Evolutionary conservation across 2,797 vertebrate species (phyloP), one percentile per base, ranked within the genome.

Genomic region (Vespertilio murinus): DNA sequence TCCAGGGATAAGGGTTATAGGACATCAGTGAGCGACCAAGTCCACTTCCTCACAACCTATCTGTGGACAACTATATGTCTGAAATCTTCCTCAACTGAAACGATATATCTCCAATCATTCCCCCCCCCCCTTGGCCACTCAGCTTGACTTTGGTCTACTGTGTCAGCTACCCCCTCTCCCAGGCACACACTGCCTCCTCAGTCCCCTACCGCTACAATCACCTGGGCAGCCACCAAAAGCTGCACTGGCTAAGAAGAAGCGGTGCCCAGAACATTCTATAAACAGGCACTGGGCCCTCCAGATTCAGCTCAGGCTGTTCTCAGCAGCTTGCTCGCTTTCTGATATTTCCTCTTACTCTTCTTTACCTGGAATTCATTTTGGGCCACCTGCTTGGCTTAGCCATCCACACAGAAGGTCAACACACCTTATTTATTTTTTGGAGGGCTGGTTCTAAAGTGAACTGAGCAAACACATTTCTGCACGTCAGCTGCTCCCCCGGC

Each of bases 401-500:
- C 35, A 75, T 70, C 65, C 40, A 92, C 38, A 64, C 11, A 64
- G 78, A 90, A 86, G 56, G 89, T 93, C 79, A 95, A 91, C 91
- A 92, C 30, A 47, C 33, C 6, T n/a, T 96, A 73, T 95, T 96
- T 95, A 90, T 95, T 88, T 94, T 97, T 93, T 33, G 78, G 49
- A 84, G 65, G 65, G 56, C 70, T 65, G 65, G 86, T 80, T 94
- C 65, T 93, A 71, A 94, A 67, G 49, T 28, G 69, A 91, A 67
- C 87, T n/a, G 69, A 96, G 65, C 20, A 86, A 94, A 94, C 75
- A 92, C 56, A 54, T 86, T 35, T 9, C 9, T 22, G 18, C 30
- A 52, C 0, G 2, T 95, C 80, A 74, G 67, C 28, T 17, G 23
- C 25, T 91, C 30, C 83, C 49, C 30, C 28, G n/a, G 54, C 0